Evolutionary conservation across 2,113 vertebrate genomes (phyloP), one percentile per base, ranked within the genome.

Genomic region (Seriola dumerili): DNA sequence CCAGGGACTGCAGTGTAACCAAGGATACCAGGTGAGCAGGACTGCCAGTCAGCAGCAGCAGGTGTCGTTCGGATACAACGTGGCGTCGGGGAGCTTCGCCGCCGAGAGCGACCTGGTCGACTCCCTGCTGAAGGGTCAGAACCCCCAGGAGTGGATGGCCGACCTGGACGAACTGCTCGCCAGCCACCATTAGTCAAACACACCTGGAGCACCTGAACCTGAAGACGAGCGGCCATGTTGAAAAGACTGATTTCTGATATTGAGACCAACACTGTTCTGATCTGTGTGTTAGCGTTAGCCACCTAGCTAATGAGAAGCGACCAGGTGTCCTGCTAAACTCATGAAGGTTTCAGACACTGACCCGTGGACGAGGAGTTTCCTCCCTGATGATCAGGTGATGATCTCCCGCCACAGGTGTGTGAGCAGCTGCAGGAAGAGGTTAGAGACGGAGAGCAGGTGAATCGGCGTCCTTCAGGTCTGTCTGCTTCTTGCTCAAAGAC

Each of bases 81-180:
- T 93, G 88, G 97, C 97, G 34, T 92, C 97, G 0, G 96, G 96
- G 0, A 96, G 96, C 74, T 96, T 99, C 77, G 94, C 97, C 4
- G 97, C 96, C 0, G 97, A 99, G 74, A 95, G 96, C 0, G 98
- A 99, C 68, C 94, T 99, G 88, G 97, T 99, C 64, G 97, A 99
- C 94, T 97, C 97, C 0, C 93, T 99, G 92, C 93, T 99, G 84
- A 99, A 99, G 95, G 96, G 96, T 65, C 97, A 97, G 95, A 97
- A 96, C 93, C 96, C 97, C 0, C 97, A 99, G 93, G 98, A 99
- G 88, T 99, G 98, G 98, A 99, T 99, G 95, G 97, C 95, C 12
- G 98, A 99, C 72, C 93, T 99, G 93, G 97, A 99, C 2, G 97
- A 98, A 69, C 95, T 99, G 78, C 93, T 99, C 72, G 97, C 97